Evolutionary conservation across 2,113 vertebrate genomes (phyloP).

Genomic region (Paralichthys olivaceus): DNA sequence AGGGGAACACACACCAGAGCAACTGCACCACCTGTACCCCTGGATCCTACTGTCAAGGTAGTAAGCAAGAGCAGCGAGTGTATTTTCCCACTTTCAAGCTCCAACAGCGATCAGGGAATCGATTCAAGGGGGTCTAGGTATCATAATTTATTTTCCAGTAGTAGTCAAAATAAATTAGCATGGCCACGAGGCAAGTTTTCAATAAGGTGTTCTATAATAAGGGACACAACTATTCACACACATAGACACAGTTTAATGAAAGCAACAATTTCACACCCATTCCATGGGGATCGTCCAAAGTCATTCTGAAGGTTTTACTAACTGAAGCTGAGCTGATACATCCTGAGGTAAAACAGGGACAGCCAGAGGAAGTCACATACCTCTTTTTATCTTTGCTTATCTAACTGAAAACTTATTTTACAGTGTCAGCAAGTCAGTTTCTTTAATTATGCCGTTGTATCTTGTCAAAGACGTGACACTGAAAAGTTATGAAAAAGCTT

Average conservation of each 20-base stretch:
- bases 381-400: constrained; percentile 8
- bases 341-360: background rate
- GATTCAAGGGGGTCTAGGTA: background rate
- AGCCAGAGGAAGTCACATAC: background rate
- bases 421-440: background rate
- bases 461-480: background rate
- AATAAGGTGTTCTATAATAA: constrained; percentile 7
- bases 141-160: background rate
- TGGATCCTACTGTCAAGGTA: constrained; percentile 83
- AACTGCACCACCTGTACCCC: constrained; percentile 83
- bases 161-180: background rate
- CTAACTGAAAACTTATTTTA: constrained; percentile 7
- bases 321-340: constrained; percentile 11
- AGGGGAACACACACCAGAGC: constrained; percentile 70
- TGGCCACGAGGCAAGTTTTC: constrained; percentile 13
- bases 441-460: background rate
- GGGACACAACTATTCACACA: background rate
- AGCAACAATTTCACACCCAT: constrained; percentile 1
- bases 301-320: background rate
- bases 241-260: constrained; percentile 3
- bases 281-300: constrained; percentile 12
- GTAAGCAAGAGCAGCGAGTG: background rate
- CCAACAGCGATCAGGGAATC: background rate
- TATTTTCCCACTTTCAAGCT: background rate
- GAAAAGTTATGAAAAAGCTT: background rate